A percentile compares a stretch with the other conserved stretches of the same genome.
Evolutionary conservation across 2,113 vertebrate species (phyloP).

Genomic region (Urocolius indicus): DNA sequence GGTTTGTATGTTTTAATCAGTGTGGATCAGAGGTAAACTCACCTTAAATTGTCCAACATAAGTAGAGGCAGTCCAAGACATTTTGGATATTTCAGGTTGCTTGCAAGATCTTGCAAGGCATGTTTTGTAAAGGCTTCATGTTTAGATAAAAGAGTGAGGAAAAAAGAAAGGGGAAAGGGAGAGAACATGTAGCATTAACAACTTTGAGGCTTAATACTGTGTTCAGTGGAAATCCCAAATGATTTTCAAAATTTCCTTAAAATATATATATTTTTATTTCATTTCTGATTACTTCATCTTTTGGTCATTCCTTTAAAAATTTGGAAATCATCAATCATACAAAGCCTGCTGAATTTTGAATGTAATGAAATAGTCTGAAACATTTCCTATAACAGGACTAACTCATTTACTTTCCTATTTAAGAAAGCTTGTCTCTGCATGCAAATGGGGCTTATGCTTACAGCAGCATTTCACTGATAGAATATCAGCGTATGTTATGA

Average conservation of each 20-base stretch:
- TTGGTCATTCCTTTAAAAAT: not conserved
- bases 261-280: conserved; percentile 21
- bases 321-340: not conserved
- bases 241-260: not conserved
- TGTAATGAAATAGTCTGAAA: conserved; percentile 11
- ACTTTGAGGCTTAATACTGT: not conserved
- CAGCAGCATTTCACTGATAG: not conserved
- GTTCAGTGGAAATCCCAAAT: not conserved
- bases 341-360: conserved; percentile 10
- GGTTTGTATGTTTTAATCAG: not conserved
- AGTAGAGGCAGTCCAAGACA: not conserved
- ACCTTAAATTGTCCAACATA: not conserved
- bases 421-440: conserved; percentile 22
- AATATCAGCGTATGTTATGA: conserved; percentile 35
- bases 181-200: not conserved
- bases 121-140: not conserved
- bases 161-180: not conserved
- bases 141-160: not conserved
- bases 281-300: not conserved
- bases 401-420: conserved; percentile 61
- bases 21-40: not conserved
- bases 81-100: not conserved
- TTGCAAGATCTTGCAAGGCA: not conserved
- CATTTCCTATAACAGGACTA: conserved; percentile 18
- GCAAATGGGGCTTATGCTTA: conserved; percentile 28